These are phyloP conservation scores for Trachythela sp. DNA, from an alignment of 64 coral and sea anemone species.

Conservation along the genomic window DNA sequence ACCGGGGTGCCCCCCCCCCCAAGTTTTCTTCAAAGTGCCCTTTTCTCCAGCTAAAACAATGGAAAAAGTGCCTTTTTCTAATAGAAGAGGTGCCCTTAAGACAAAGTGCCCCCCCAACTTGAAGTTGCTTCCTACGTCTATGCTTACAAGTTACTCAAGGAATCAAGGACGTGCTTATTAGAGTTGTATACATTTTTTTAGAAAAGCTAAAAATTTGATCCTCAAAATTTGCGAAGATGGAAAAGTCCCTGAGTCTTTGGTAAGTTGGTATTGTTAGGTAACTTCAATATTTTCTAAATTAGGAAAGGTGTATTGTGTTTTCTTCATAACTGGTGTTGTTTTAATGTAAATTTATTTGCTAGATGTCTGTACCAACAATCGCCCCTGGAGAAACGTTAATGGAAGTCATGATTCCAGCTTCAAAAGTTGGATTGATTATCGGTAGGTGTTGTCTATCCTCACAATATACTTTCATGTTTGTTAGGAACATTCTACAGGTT, in stretches of 20 bases:
- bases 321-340: neutral
- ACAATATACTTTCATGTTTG: too few species aligned
- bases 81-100: too few species aligned
- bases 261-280: slow-evolving; percentile 15
- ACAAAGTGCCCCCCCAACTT: too few species aligned
- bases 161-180: too few species aligned
- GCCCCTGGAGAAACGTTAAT: slow-evolving; percentile 83
- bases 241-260: slow-evolving; percentile 94
- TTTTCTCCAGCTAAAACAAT: too few species aligned
- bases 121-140: too few species aligned
- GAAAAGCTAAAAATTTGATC: slow-evolving; percentile 81
- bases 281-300: too few species aligned
- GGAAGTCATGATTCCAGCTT: slow-evolving; percentile 98
- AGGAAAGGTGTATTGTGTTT: neutral
- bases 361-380: slow-evolving; percentile 93
- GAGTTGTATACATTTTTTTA: slow-evolving; percentile 3
- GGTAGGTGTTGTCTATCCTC: slow-evolving; percentile 40
- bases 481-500: too few species aligned
- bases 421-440: slow-evolving; percentile 95
- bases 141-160: neutral
- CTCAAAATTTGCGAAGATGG: slow-evolving; percentile 93
- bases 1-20: too few species aligned
- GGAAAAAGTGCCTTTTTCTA: too few species aligned
- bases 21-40: too few species aligned
- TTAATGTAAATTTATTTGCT: too few species aligned